phyloP scores from a whole-genome alignment of 2,888 invertebrate genomes.

The Thecophora atra region DNA sequence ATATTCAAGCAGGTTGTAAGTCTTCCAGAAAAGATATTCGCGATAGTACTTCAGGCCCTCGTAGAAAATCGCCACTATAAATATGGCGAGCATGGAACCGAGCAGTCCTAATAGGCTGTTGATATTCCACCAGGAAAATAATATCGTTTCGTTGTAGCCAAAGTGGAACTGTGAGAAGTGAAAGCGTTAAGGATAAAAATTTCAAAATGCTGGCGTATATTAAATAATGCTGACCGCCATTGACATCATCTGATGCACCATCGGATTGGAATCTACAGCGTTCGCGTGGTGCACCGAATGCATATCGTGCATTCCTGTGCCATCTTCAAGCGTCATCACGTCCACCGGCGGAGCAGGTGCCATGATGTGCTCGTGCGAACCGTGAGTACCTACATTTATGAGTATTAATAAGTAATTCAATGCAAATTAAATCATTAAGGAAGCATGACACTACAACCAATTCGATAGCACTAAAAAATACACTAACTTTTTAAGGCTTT shows the following conservation, averaged over 20 bases:
- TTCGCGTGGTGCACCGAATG: constrained; percentile 33
- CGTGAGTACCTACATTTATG: constrained; percentile 44
- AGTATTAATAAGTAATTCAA: constrained; percentile 38
- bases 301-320: constrained; percentile 39
- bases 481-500: too few relatives aligned
- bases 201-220: constrained; percentile 1
- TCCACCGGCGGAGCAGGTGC: constrained; percentile 38
- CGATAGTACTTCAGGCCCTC: constrained; percentile 83
- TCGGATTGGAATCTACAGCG: constrained; percentile 46
- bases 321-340: constrained; percentile 34
- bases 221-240: constrained; percentile 59
- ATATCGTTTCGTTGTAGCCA: constrained; percentile 77
- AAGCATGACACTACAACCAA: too few relatives aligned
- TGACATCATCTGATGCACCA: constrained; percentile 65
- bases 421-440: too few relatives aligned
- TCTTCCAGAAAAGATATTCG: constrained; percentile 87
- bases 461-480: too few relatives aligned
- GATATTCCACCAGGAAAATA: constrained; percentile 86
- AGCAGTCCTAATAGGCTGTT: constrained; percentile 79
- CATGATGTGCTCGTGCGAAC: constrained; percentile 41
- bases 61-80: constrained; percentile 90
- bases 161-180: constrained; percentile 75
- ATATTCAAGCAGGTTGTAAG: constrained; percentile 85
- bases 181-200: neutral
- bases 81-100: constrained; percentile 90